Conservation (phyloP, 2,888 invertebrate genomes). For the Cryptocheilus praepositus region DNA sequence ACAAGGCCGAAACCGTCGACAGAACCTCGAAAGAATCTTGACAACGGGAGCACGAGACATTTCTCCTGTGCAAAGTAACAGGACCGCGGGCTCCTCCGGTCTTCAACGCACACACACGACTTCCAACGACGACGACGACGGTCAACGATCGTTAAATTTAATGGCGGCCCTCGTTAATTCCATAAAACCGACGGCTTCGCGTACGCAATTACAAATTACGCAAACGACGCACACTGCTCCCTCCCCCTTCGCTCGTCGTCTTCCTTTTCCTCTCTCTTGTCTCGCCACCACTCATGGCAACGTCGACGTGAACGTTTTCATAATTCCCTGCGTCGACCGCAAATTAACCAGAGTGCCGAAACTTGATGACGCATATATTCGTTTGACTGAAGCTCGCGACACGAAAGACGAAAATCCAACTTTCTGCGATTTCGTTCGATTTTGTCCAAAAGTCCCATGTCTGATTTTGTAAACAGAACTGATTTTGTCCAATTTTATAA, state of each 20-base stretch:
- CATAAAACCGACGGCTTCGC: slow-evolving; percentile 48
- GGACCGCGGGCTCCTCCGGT: slow-evolving; percentile 55
- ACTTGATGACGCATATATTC: neutral
- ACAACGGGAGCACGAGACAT: neutral
- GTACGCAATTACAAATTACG: slow-evolving; percentile 59
- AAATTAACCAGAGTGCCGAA: slow-evolving; percentile 22
- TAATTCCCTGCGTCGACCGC: slow-evolving; percentile 34
- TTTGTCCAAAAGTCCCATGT: too few relatives aligned
- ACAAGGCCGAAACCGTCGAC: too few relatives aligned
- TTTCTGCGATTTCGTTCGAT: too few relatives aligned
- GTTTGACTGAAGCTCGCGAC: too few relatives aligned
- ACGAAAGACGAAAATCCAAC: too few relatives aligned
- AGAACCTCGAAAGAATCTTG: too few relatives aligned
- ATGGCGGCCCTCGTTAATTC: slow-evolving; percentile 57
- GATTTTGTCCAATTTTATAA: too few relatives aligned
- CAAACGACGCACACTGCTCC: slow-evolving; percentile 44
- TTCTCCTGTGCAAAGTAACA: slow-evolving; percentile 26
- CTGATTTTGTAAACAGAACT: too few relatives aligned
- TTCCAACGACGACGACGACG: too few relatives aligned
- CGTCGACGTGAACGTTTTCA: slow-evolving; percentile 44
- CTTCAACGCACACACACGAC: too few relatives aligned
- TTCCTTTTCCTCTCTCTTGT: neutral
- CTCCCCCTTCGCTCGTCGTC: slow-evolving; percentile 1
- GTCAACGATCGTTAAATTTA: slow-evolving; percentile 61
- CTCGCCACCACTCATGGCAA: neutral